Base-by-base conservation (phyloP, 2,797 vertebrate species). In the Brachyalestes nurse region DNA sequence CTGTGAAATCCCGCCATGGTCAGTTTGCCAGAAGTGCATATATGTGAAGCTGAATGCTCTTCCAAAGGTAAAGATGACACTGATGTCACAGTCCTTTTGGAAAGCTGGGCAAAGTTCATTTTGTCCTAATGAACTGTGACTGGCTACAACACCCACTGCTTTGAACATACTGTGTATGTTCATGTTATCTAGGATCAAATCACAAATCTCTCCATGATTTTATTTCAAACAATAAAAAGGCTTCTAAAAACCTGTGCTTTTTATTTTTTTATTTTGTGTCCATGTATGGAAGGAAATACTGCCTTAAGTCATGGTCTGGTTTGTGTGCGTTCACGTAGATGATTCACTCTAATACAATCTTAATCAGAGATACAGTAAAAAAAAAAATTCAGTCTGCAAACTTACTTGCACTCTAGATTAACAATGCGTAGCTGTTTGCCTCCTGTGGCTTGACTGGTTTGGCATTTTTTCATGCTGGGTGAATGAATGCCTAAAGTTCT, bases 111-210 rank as follows among this genome's bases (percentile, higher is more conserved):
- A 17, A 13, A 1, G n/a, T 21, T 58, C 7, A n/a, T 21, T 45
- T 23, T 25, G 17, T 28, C 1, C 45, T 12, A 53, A 12, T 53
- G 16, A 38, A 55, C 14, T 53, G 21, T 23, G 23, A 14, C 47
- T 19, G 8, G 40, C 16, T 28, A 58, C 71, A 53, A 45, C 42
- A 28, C 21, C 6, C 58, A 62, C 6, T 40, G 60, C 80, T 87
- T 89, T 74, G 78, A 87, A 89, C 91, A 91, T 89, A 91, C 88
- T 21, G 2, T 89, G 90, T 91, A 92, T 92, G 91, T 88, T 62
- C 0, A 75, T 82, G 6, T 75, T 73, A n/a, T 70, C 57, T 62
- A 60, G 49, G 42, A 49, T 65, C 25, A 21, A 23, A 0, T 1
- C 1, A 0, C 66, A 38, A 47, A 45, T 38, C 16, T 66, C 58